phyloP scores from a whole-genome alignment of 2,888 invertebrate species.

The Gisinianus flammeolus region DNA sequence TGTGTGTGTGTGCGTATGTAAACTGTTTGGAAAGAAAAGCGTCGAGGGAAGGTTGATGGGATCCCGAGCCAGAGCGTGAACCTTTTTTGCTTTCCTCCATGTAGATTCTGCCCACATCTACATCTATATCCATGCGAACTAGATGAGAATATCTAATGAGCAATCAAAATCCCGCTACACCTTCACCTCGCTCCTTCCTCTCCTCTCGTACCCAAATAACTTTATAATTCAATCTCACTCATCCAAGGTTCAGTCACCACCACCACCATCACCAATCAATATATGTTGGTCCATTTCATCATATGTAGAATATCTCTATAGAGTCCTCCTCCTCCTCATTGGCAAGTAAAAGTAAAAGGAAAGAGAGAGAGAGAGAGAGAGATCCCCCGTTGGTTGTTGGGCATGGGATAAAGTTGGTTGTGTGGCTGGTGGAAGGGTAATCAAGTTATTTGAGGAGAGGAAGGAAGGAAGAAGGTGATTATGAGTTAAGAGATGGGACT shows the following conservation, averaged over 20 bases:
- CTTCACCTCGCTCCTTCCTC: background rate
- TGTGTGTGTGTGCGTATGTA: no score
- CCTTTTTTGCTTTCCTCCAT: no score
- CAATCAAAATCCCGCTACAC: background rate
- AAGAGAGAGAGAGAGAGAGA: background rate
- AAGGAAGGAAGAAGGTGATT: constrained; percentile 17
- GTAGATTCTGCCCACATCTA: background rate
- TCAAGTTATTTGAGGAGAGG: constrained; percentile 15
- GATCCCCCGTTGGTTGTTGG: background rate
- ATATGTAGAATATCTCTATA: no score
- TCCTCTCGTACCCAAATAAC: background rate
- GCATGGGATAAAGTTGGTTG: background rate
- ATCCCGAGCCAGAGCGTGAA: no score
- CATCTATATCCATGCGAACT: background rate
- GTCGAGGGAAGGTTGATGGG: background rate
- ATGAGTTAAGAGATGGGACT: constrained; percentile 15
- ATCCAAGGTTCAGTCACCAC: no score
- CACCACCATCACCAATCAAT: no score
- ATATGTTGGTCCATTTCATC: no score
- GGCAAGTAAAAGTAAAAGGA: background rate
- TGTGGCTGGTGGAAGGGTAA: constrained; percentile 3
- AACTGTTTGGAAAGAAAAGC: background rate
- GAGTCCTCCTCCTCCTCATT: no score
- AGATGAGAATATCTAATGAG: constrained; percentile 7
- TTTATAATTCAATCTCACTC: background rate